phyloP scores from a whole-genome alignment of 2,113 vertebrate genomes.

The Stercorarius parasiticus region DNA sequence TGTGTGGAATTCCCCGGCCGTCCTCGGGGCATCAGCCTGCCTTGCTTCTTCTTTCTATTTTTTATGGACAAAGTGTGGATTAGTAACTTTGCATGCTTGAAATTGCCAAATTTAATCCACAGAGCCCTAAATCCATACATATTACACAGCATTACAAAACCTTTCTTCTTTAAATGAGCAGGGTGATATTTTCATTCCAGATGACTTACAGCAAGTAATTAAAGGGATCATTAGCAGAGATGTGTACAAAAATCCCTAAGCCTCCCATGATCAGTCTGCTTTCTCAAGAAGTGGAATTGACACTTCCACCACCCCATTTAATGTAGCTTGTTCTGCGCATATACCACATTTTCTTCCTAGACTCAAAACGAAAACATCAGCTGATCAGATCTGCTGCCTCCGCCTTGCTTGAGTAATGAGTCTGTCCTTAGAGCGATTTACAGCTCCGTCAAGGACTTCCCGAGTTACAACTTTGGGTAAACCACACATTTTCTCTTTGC shows the following conservation, averaged over 20 bases:
- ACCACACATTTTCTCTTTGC: neutral
- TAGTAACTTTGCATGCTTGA: constrained; percentile 24
- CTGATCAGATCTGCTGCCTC: neutral
- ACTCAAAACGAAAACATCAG: neutral
- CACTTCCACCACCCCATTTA: neutral
- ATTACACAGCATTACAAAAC: neutral
- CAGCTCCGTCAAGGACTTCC: neutral
- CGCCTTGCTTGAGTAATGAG: neutral
- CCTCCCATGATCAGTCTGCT: neutral
- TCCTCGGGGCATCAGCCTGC: neutral
- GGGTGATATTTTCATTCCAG: constrained; percentile 14
- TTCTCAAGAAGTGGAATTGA: neutral
- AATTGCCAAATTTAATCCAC: constrained; percentile 32
- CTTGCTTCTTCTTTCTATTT: neutral
- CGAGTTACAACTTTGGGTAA: neutral
- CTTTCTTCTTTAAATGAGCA: neutral
- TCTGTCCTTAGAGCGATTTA: neutral
- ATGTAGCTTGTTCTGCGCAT: neutral
- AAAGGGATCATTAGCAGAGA: constrained; percentile 39
- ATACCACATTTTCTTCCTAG: neutral
- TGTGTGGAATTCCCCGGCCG: neutral
- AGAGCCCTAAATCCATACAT: neutral
- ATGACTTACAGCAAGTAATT: constrained; percentile 43
- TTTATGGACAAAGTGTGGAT: constrained; percentile 7
- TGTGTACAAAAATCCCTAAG: constrained; percentile 22